Evolutionary conservation across 2,888 invertebrate genomes (phyloP), one percentile per base, ranked within the genome.

Genomic region (Priapulus caudatus): DNA sequence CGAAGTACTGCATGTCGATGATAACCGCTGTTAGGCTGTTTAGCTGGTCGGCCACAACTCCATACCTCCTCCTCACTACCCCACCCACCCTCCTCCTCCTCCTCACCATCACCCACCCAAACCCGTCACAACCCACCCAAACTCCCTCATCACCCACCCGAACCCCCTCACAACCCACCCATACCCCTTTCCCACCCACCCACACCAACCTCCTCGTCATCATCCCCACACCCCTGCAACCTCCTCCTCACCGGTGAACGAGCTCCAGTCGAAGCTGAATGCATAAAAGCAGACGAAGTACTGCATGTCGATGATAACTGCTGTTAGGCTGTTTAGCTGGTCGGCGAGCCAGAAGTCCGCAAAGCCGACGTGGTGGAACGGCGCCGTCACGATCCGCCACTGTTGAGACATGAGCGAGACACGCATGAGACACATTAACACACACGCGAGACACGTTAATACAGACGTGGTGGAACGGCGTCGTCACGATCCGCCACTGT

Each of bases 281-380:
- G 71, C 76, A 67, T 95, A 99, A 73, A 92, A 93, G 64, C 95
- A 93, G 22, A 87, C 71, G 58, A 95, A 79, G 71, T 87, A 98
- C 65, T 97, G 92, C 67, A 95, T 83, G 72, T 98, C 98, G 15
- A 92, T 75, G 59, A 98, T 80, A 2, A 90, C 86, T 0, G 84
- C 84, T 0, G 81, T 84, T 59, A 98, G 77, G 51, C 93, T 93
- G 72, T 93, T 97, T 66, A 95, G 77, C 71, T 97, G 97, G 76
- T 97, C 95, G 3, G 92, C 95, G 70, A 97, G 81, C 95, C 95
- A 97, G 79, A 97, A 97, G 75, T 97, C 95, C 20, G 95, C 92
- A 68, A 95, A 97, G 45, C 86, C 81, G 4, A 97, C 95, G 60
- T 86, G 87, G 67, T 86, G 83, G 67, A 93, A 91, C 19, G 95